Conservation (phyloP, 1,140 invertebrate genomes). For the Eufriesea mexicana region DNA sequence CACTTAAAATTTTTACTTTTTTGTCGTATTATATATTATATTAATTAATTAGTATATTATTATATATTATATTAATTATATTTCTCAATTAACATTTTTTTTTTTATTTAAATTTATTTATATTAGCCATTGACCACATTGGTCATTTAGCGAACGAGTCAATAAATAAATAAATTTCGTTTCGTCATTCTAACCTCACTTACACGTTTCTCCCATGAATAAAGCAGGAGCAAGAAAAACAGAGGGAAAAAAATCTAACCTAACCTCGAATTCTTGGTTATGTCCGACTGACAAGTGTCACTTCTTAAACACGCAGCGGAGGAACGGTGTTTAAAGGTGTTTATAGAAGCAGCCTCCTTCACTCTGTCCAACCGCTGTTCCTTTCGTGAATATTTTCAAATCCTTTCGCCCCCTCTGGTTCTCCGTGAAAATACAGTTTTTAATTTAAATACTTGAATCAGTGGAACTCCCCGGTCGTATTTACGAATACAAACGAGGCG, state of each 20-base stretch:
- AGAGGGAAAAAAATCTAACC: background rate
- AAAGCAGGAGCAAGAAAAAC: background rate
- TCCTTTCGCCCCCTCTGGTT: too few relatives aligned
- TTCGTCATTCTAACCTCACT: too few relatives aligned
- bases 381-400: slow-evolving; percentile 3
- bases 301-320: background rate
- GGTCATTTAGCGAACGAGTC: too few relatives aligned
- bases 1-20: too few relatives aligned
- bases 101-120: too few relatives aligned
- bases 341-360: slow-evolving; percentile 1
- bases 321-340: background rate
- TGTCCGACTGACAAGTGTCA: background rate
- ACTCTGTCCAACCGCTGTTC: background rate
- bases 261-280: background rate
- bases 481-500: slow-evolving; percentile 4
- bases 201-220: background rate
- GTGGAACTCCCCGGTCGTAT: background rate
- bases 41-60: too few relatives aligned
- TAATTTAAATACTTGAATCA: slow-evolving; percentile 22
- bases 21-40: too few relatives aligned
- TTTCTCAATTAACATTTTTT: too few relatives aligned
- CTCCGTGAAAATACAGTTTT: background rate
- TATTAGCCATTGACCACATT: too few relatives aligned
- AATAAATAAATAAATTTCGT: too few relatives aligned
- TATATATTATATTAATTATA: too few relatives aligned